phyloP scores from a whole-genome alignment of 1,140 invertebrate species.

The Cherax quadricarinatus region DNA sequence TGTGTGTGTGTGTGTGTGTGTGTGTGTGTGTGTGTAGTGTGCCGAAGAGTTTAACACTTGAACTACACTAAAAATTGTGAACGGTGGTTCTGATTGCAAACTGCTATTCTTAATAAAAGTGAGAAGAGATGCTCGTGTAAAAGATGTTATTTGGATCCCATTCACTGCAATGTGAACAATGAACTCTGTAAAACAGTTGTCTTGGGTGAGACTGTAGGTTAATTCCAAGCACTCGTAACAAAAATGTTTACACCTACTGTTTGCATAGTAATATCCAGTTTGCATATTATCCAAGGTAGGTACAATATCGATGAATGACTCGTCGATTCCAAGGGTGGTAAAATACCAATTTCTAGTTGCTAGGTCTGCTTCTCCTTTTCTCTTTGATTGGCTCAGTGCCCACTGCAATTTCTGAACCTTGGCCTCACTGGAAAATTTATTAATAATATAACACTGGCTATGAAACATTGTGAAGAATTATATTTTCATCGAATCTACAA shows the following conservation, averaged over 20 bases:
- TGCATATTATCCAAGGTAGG: conserved; percentile 15
- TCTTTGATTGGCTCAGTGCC: conserved; percentile 38
- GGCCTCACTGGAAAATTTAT: conserved; percentile 44
- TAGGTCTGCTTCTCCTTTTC: conserved; percentile 50
- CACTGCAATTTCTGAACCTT: conserved; percentile 38
- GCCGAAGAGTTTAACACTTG: too few relatives aligned
- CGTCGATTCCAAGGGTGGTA: conserved; percentile 28
- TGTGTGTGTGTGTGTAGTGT: too few relatives aligned
- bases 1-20: too few relatives aligned
- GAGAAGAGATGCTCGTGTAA: too few relatives aligned
- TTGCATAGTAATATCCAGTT: conserved; percentile 39
- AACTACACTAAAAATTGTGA: too few relatives aligned
- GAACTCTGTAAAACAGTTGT: too few relatives aligned
- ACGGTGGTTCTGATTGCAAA: too few relatives aligned
- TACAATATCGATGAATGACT: conserved; percentile 29
- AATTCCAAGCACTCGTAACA: neutral
- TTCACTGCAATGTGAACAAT: too few relatives aligned
- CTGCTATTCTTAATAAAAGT: too few relatives aligned
- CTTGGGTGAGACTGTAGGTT: too few relatives aligned
- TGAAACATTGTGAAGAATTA: neutral
- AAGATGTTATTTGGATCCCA: too few relatives aligned
- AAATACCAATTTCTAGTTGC: conserved; percentile 26
- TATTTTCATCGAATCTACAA: neutral
- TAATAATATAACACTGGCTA: too few relatives aligned
- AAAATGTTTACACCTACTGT: conserved; percentile 25